These are phyloP conservation scores for Tachysurus vachellii DNA, from an alignment of 2,113 vertebrate genomes.

Conservation along the genomic window DNA sequence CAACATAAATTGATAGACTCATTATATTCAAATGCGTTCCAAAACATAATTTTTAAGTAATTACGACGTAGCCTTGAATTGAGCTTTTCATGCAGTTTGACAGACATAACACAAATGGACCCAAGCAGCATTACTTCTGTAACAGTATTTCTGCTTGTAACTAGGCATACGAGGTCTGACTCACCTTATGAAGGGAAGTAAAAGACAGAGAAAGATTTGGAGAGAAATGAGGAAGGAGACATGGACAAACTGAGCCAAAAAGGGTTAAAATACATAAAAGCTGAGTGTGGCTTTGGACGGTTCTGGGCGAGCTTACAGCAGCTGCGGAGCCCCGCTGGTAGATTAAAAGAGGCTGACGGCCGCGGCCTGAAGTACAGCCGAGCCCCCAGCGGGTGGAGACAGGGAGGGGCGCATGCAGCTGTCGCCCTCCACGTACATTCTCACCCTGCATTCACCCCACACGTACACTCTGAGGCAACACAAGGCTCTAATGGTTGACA, in stretches of 20 bases:
- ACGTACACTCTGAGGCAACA: conserved; percentile 22
- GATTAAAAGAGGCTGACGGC: conserved; percentile 92
- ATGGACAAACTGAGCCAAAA: conserved; percentile 18
- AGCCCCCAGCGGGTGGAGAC: conserved; percentile 80
- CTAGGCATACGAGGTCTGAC: not conserved
- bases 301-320: conserved; percentile 89
- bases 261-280: conserved; percentile 42
- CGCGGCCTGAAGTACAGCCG: conserved; percentile 88
- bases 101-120: not conserved
- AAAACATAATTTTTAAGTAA: not conserved
- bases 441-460: conserved; percentile 76
- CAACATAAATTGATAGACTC: not conserved
- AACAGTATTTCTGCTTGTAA: conserved; percentile 1
- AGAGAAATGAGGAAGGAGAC: not conserved
- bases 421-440: conserved; percentile 87
- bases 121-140: not conserved
- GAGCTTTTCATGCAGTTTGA: not conserved
- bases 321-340: conserved; percentile 88
- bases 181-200: conserved; percentile 9
- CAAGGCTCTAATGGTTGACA: conserved; percentile 16
- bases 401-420: conserved; percentile 87
- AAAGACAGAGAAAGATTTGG: not conserved
- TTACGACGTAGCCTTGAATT: not conserved
- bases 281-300: conserved; percentile 57
- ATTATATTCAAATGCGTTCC: not conserved